Base-by-base conservation (phyloP, 2,888 invertebrate genomes). In the Toxonevra muliebris region DNA sequence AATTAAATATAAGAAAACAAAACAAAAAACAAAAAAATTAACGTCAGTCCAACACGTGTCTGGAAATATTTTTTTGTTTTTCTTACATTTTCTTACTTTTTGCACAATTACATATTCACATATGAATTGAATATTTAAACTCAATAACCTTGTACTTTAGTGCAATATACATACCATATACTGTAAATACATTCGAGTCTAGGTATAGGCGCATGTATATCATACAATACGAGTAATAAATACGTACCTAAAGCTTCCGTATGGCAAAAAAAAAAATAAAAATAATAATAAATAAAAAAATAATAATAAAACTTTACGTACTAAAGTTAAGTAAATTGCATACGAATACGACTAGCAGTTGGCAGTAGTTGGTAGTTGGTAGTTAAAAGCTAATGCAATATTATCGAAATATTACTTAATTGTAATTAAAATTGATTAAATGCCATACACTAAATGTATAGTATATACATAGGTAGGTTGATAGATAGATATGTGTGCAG, bases 171-270 rank as follows among this genome's bases (percentile, higher is more conserved):
- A 15, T 20, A 19, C 50, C 58, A 50, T 15, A 13, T n/a, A 12
- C 8, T 19, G 7, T 42, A 13, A 17, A 53, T 12, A 73, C 74
- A 75, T 73, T 75, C 73, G 76, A 74, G 77, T 75, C 41, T 30
- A 17, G 17, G 40, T 54, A 52, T 41, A 17, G 8, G 40, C 43
- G 40, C 41, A 50, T 40, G 45, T 15, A 45, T n/a, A n/a, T n/a
- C 45, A 58, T 12, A 30, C 15, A 54, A 3, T 15, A 11, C 57
- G 10, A 61, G 7, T 41, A 45, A 50, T 5, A 50, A 70, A 72
- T 74, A 30, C 30, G 30, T 30, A 30, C 2, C 30, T 30, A 30
- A 30, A 30, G 7, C 30, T 2, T 30, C 30, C 2, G 30, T 30
- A 30, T 30, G 2, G 30, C 2, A 30, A 30, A 30, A 30, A 30